Conservation (phyloP, 30 jellyfish, hydroid and myxozoan species). For the Nemopilema nomurai region DNA sequence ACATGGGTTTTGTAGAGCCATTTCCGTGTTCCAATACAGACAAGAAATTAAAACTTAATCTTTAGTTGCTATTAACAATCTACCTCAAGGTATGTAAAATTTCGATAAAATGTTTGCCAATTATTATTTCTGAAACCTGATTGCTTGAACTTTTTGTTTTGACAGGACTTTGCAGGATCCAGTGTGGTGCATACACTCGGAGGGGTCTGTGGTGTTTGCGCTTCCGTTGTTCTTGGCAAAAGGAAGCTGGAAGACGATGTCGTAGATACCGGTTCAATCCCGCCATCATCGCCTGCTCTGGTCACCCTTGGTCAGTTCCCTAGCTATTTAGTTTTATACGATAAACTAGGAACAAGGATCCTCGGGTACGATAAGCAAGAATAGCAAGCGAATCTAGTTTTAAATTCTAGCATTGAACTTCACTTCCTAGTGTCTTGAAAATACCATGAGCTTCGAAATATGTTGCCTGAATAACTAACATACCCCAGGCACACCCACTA, state of each 20-base stretch:
- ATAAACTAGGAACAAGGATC: neutral
- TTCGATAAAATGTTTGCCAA: no score
- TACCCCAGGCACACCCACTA: no score
- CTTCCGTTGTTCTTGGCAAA: constrained; percentile 27
- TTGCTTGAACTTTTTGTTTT: neutral
- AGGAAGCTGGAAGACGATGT: constrained; percentile 13
- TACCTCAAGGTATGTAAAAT: no score
- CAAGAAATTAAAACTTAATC: neutral
- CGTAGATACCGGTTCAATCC: constrained; percentile 32
- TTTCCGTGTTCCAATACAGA: neutral
- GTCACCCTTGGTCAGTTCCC: constrained; percentile 21
- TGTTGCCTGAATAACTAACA: no score
- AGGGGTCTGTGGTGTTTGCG: constrained; percentile 36
- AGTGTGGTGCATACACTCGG: constrained; percentile 36
- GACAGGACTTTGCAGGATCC: constrained; percentile 37
- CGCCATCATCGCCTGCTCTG: constrained; percentile 36
- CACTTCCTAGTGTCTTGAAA: no score
- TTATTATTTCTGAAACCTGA: neutral
- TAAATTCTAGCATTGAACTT: no score
- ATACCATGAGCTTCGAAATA: no score
- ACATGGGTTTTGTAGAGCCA: no score
- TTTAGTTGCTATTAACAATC: neutral
- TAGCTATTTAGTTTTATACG: neutral
- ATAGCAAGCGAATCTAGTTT: no score
- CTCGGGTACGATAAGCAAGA: no score